A percentile compares a stretch with the other conserved stretches of the same genome.
Conservation (phyloP, 1,140 invertebrate species). For the Diploscapter pachys region DNA sequence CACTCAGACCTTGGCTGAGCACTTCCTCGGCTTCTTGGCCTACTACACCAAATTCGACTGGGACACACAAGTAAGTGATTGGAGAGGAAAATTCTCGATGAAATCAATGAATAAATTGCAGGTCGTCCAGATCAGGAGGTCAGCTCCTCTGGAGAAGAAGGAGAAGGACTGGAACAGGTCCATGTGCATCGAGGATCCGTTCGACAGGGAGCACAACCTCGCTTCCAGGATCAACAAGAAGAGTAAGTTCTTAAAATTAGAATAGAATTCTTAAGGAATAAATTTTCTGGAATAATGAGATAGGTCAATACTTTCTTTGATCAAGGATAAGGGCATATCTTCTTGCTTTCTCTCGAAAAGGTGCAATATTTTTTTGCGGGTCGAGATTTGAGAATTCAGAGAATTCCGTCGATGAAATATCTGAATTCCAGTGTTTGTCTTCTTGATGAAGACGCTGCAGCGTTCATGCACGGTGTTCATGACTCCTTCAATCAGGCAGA, state of each 20-base stretch:
- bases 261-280: no score
- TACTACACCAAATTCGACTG: constrained; percentile 23
- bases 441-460: constrained; percentile 21
- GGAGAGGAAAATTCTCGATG: not conserved
- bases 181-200: constrained; percentile 32
- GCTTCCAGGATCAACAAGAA: constrained; percentile 15
- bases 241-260: constrained; percentile 9
- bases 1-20: constrained; percentile 11
- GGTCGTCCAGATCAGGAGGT: constrained; percentile 27
- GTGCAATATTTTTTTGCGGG: not conserved
- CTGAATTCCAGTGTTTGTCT: constrained; percentile 23
- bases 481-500: not conserved
- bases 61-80: constrained; percentile 14
- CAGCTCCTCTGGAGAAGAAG: constrained; percentile 15
- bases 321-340: no score
- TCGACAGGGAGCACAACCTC: constrained; percentile 33
- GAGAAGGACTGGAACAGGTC: constrained; percentile 27
- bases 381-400: not conserved
- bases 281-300: no score
- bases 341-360: not conserved
- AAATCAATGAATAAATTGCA: constrained; percentile 2
- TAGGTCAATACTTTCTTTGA: no score
- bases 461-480: constrained; percentile 23
- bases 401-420: not conserved
- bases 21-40: constrained; percentile 26